A percentile compares a stretch with the other conserved stretches of the same genome.
Conservation (phyloP, 2,888 invertebrate species). For the Chaitophorus viminalis region DNA sequence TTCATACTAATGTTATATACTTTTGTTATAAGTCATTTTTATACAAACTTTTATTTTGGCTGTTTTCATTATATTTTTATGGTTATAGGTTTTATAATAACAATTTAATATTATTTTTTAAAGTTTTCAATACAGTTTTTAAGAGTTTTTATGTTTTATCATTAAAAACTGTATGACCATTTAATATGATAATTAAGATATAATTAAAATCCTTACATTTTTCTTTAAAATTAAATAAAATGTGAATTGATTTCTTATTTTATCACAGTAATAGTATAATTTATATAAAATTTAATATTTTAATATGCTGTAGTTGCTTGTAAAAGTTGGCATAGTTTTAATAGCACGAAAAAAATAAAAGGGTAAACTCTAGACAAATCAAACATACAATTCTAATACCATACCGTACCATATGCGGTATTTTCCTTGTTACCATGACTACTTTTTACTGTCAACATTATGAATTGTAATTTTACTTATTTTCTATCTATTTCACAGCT, state of each 20-base stretch:
- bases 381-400: background rate
- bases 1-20: background rate
- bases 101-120: background rate
- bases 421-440: conserved; percentile 53
- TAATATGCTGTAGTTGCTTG: background rate
- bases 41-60: background rate
- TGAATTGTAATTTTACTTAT: background rate
- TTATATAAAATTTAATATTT: background rate
- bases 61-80: background rate
- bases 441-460: conserved; percentile 46
- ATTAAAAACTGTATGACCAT: background rate
- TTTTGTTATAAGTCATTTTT: background rate
- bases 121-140: background rate
- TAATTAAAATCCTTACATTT: background rate
- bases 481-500: background rate
- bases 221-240: too few species aligned
- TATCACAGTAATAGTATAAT: background rate
- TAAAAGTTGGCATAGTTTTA: conserved; percentile 14
- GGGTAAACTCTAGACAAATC: background rate
- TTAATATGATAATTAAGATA: background rate
- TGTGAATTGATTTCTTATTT: background rate
- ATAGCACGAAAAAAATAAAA: background rate
- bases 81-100: background rate
- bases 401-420: background rate
- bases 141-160: background rate